phyloP scores from a whole-genome alignment of 2,888 invertebrate genomes.

The Lithodes maja region DNA sequence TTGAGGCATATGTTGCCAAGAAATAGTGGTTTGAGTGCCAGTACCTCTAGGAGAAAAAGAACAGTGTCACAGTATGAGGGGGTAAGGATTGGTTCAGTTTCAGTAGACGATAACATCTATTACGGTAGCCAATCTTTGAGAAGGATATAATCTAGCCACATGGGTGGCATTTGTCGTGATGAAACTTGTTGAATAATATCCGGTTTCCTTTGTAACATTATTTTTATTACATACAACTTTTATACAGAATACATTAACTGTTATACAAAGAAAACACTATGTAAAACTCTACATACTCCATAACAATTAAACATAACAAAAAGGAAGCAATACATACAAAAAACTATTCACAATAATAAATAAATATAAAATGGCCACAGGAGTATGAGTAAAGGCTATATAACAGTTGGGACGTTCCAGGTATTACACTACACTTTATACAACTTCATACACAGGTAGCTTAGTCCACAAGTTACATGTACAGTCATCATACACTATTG shows the following conservation, averaged over 20 bases:
- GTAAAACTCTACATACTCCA: constrained; percentile 40
- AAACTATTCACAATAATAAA: constrained; percentile 59
- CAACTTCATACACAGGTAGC: not conserved
- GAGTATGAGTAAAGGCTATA: constrained; percentile 12
- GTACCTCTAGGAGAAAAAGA: too few species aligned
- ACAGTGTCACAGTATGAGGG: too few species aligned
- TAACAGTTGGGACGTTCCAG: constrained; percentile 18
- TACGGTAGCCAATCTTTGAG: too few species aligned
- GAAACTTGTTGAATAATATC: too few species aligned
- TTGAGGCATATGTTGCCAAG: too few species aligned
- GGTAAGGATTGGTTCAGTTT: too few species aligned
- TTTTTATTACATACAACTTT: constrained; percentile 45
- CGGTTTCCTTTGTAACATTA: constrained; percentile 45
- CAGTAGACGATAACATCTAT: too few species aligned
- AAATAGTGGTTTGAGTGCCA: too few species aligned
- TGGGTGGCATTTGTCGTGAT: too few species aligned
- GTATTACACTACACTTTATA: constrained; percentile 2
- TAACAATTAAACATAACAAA: constrained; percentile 56
- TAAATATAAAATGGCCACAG: constrained; percentile 36
- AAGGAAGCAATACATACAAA: constrained; percentile 46
- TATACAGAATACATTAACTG: constrained; percentile 48
- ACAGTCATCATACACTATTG: too few species aligned
- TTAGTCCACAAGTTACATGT: too few species aligned
- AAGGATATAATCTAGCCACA: too few species aligned
- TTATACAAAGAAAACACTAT: constrained; percentile 40